A percentile compares a stretch with the other conserved stretches of the same genome.
phyloP scores from a whole-genome alignment of 2,797 vertebrate genomes.

The Hydrocynus forskahlii region DNA sequence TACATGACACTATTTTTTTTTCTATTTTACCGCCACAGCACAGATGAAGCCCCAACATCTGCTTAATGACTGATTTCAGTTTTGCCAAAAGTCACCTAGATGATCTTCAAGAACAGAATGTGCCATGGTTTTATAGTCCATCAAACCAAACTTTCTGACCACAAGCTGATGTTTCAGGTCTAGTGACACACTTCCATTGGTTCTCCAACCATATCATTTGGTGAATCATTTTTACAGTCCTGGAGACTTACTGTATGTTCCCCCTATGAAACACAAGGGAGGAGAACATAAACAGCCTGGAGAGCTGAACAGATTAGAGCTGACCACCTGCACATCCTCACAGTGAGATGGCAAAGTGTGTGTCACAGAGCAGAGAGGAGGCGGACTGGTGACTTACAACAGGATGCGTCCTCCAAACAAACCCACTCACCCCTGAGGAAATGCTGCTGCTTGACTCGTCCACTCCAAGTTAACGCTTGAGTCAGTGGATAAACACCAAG shows the following conservation, averaged over 20 bases:
- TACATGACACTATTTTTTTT: too few species aligned
- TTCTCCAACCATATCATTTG: not conserved
- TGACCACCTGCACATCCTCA: slow-evolving; percentile 61
- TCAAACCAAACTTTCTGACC: not conserved
- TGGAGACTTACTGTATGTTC: not conserved
- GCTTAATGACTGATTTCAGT: too few species aligned
- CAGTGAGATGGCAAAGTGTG: slow-evolving; percentile 46
- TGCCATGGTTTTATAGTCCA: too few species aligned
- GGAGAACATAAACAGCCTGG: slow-evolving; percentile 43
- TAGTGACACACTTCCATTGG: not conserved
- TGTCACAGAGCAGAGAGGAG: slow-evolving; percentile 47
- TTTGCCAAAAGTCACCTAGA: too few species aligned
- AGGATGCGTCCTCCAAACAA: slow-evolving; percentile 64
- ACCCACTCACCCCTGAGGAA: slow-evolving; percentile 53
- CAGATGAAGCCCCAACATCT: too few species aligned
- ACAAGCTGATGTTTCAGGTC: not conserved
- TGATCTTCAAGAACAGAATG: too few species aligned
- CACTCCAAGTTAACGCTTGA: slow-evolving; percentile 35
- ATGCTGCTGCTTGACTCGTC: slow-evolving; percentile 33
- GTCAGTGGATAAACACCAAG: slow-evolving; percentile 29
- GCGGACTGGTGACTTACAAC: slow-evolving; percentile 59
- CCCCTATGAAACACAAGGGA: slow-evolving; percentile 29
- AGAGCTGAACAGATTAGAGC: slow-evolving; percentile 49
- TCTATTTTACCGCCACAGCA: too few species aligned
- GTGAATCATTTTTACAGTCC: not conserved